Conservation (phyloP, 2,888 invertebrate species). For the Dynastes hyllus region DNA sequence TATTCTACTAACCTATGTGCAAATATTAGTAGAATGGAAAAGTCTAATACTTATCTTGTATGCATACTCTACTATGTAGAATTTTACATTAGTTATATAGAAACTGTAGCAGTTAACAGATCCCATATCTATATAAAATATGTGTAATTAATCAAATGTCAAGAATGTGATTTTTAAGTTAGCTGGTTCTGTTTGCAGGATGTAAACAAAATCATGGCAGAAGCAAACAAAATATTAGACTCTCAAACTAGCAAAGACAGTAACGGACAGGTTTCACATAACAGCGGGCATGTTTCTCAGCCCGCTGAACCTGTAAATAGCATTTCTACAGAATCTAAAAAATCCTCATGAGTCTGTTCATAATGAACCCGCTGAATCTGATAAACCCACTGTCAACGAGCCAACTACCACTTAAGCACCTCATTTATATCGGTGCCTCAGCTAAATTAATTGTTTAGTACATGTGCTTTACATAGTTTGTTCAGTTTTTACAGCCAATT, state of each 20-base stretch:
- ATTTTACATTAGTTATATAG: conserved; percentile 28
- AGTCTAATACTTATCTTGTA: background rate
- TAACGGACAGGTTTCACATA: conserved; percentile 58
- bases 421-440: conserved; percentile 53
- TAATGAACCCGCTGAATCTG: conserved; percentile 62
- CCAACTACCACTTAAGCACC: conserved; percentile 56
- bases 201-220: conserved; percentile 72
- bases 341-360: conserved; percentile 60
- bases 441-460: conserved; percentile 55
- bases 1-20: background rate
- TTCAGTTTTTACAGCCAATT: conserved; percentile 60
- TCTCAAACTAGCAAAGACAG: conserved; percentile 63
- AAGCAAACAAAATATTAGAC: conserved; percentile 67
- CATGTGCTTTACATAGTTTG: conserved; percentile 55
- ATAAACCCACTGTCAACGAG: conserved; percentile 55
- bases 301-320: conserved; percentile 62
- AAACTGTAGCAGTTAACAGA: conserved; percentile 50
- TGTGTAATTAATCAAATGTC: conserved; percentile 40
- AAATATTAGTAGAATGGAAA: conserved; percentile 1
- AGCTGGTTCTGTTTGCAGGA: conserved; percentile 72
- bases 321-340: conserved; percentile 61
- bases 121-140: conserved; percentile 50
- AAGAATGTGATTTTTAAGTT: conserved; percentile 59
- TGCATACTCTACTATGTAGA: background rate
- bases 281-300: conserved; percentile 45